phyloP scores from a whole-genome alignment of 2,797 vertebrate genomes.

The Balearica regulorum region DNA sequence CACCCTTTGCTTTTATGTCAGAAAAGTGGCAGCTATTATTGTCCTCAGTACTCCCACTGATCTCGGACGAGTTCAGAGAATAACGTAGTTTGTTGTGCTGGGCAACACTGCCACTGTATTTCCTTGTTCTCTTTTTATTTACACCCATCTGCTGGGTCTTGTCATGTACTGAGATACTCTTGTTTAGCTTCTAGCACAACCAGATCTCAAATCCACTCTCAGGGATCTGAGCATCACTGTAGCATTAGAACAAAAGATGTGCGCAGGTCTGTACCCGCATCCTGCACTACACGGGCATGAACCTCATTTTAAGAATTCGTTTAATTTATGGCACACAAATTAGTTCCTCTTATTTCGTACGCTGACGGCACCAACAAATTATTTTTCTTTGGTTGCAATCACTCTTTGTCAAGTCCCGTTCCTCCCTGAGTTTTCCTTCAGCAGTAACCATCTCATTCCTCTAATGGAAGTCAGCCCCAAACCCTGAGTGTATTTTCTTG shows the following conservation, averaged over 20 bases:
- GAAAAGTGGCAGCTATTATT: neutral
- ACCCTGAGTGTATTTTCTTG: neutral
- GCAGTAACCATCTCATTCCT: neutral
- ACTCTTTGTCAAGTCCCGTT: neutral
- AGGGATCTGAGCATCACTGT: neutral
- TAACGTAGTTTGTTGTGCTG: neutral
- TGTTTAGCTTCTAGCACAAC: neutral
- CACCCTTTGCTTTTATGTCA: neutral
- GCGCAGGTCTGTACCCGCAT: neutral
- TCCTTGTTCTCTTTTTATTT: neutral
- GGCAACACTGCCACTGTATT: neutral
- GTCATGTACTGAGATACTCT: neutral
- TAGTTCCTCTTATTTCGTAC: neutral
- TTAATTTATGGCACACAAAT: neutral
- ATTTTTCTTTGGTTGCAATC: neutral
- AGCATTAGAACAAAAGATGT: neutral
- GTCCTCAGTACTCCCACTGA: neutral
- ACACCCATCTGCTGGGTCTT: neutral
- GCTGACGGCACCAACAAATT: neutral
- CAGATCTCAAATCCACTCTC: neutral
- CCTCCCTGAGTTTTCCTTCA: neutral
- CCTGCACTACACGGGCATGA: accelerated
- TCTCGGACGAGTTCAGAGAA: neutral
- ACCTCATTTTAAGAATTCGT: neutral
- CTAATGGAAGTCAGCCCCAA: neutral